Percentiles rank a stretch among this genome's conserved stretches.
Evolutionary conservation across 2,888 invertebrate species (phyloP).

Genomic region (Mythimna ferrago): DNA sequence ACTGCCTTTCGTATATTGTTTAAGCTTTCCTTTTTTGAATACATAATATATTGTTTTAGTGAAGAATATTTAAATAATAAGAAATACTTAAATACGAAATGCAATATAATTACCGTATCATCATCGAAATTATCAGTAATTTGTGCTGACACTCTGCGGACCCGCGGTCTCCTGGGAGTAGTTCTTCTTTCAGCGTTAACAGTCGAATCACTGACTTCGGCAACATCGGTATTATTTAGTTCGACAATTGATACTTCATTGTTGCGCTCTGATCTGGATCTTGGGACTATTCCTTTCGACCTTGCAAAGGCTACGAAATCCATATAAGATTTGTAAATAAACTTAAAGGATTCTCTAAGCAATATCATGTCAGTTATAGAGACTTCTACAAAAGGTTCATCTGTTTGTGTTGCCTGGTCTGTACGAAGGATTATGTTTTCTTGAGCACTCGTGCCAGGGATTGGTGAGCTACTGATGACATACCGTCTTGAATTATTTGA

Average conservation of each 20-base stretch:
- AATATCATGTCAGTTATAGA: too few relatives aligned
- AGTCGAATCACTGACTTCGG: constrained; percentile 20
- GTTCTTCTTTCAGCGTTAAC: constrained; percentile 54
- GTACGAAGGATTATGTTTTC: constrained; percentile 50
- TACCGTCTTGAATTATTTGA: constrained; percentile 48
- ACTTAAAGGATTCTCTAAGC: constrained; percentile 51
- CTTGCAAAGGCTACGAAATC: constrained; percentile 63
- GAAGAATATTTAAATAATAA: too few relatives aligned
- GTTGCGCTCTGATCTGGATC: constrained; percentile 62
- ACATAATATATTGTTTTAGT: too few relatives aligned
- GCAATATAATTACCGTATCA: constrained; percentile 72
- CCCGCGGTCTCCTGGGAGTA: constrained; percentile 64
- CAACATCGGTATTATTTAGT: constrained; percentile 34
- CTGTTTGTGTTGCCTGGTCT: constrained; percentile 77
- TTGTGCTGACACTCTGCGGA: constrained; percentile 74
- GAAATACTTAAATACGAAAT: neutral
- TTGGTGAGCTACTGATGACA: constrained; percentile 63
- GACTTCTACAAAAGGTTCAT: too few relatives aligned
- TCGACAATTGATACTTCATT: constrained; percentile 44
- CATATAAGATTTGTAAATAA: constrained; percentile 71
- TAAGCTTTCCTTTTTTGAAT: too few relatives aligned
- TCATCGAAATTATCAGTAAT: constrained; percentile 70
- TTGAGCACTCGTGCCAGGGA: constrained; percentile 58
- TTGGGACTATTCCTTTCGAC: constrained; percentile 36
- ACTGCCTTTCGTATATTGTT: too few relatives aligned